Percentiles rank a stretch among this genome's conserved stretches.
Conservation (phyloP, 2,888 invertebrate species). For the Phasia obesa region DNA sequence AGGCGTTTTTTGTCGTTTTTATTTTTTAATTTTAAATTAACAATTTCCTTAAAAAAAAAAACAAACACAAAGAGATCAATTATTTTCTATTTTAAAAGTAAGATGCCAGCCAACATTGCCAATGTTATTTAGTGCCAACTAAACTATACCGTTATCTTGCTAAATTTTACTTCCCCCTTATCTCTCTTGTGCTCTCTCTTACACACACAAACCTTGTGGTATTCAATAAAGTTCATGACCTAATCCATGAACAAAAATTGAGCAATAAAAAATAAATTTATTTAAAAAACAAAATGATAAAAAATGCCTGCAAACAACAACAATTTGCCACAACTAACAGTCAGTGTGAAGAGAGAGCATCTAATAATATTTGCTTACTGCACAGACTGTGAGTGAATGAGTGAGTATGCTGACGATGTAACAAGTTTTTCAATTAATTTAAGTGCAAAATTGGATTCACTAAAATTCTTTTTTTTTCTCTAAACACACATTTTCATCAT, state of each 20-base stretch:
- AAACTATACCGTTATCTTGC: not conserved
- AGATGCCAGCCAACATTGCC: not conserved
- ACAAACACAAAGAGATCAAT: not conserved
- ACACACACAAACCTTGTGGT: not conserved
- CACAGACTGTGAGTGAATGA: too few species aligned
- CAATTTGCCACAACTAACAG: not conserved
- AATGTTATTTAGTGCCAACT: slow-evolving; percentile 1
- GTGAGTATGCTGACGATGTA: not conserved
- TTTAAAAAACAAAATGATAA: not conserved
- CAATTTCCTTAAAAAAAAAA: not conserved
- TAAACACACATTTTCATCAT: slow-evolving; percentile 21
- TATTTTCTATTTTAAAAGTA: not conserved
- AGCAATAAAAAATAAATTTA: slow-evolving; percentile 23
- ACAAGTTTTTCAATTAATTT: slow-evolving; percentile 55
- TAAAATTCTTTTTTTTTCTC: not conserved
- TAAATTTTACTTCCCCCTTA: not conserved
- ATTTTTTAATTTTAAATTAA: not conserved
- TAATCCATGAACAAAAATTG: slow-evolving; percentile 28
- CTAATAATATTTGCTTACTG: not conserved
- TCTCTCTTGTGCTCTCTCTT: not conserved
- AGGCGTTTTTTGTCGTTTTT: not conserved
- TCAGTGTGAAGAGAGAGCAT: not conserved
- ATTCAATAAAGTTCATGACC: slow-evolving; percentile 38
- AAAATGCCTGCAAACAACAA: slow-evolving; percentile 6
- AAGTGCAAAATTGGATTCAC: slow-evolving; percentile 53